Percentiles rank a stretch among this genome's conserved stretches.
Conservation (phyloP, 53 echinoderm and acorn worm genomes). For the Patiria pectinifera region DNA sequence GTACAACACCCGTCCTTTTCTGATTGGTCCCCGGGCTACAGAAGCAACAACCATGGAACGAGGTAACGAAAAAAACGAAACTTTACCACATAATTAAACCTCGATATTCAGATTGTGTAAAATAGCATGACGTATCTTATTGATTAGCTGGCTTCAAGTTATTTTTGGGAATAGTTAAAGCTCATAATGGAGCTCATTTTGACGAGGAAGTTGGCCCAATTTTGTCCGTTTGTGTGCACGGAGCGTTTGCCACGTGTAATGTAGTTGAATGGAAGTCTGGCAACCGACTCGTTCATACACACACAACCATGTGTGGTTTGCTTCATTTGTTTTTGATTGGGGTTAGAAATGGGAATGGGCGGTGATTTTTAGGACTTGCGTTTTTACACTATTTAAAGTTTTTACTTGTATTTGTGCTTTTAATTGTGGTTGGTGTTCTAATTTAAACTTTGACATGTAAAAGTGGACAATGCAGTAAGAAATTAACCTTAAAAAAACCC, state of each 20-base stretch:
- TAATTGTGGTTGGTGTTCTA: too few species aligned
- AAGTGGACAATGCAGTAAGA: too few species aligned
- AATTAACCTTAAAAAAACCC: too few species aligned
- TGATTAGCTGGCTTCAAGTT: neutral
- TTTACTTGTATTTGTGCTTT: too few species aligned
- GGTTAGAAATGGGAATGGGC: too few species aligned
- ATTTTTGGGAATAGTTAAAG: neutral
- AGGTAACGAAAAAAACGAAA: slow-evolving; percentile 2
- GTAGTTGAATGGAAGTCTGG: neutral
- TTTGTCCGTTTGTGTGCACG: neutral
- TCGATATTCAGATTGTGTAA: neutral
- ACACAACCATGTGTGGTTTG: too few species aligned
- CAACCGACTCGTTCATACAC: neutral
- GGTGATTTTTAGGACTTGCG: too few species aligned
- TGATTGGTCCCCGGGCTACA: slow-evolving; percentile 16
- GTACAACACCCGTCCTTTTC: slow-evolving; percentile 40
- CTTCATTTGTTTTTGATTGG: too few species aligned
- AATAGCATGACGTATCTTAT: neutral
- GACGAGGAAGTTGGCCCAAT: neutral
- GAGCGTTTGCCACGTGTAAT: slow-evolving; percentile 35
- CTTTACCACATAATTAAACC: neutral
- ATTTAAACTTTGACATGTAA: too few species aligned
- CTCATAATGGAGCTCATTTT: neutral
- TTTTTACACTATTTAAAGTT: too few species aligned
- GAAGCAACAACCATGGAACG: slow-evolving; percentile 18